Evolutionary conservation across 2,888 invertebrate species (phyloP), one percentile per base, ranked within the genome.

Genomic region (Tetragonisca angustula): DNA sequence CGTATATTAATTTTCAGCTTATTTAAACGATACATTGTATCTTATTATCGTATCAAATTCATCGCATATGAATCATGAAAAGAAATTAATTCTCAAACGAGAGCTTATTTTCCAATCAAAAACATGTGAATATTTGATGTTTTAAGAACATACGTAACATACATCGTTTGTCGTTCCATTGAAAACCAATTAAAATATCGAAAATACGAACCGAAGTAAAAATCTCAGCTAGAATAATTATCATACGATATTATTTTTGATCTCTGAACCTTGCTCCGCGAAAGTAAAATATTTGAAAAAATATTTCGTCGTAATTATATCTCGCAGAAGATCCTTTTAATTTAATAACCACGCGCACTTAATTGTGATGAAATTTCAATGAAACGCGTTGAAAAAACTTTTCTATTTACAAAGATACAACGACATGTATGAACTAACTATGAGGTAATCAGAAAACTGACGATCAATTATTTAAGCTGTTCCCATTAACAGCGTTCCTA

Each of bases 401-500:
- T n/a, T 2, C 6, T 24, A 19, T 74, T 54, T 21, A 21, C n/a
- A 19, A 50, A 13, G 5, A 19, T 27, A 36, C 36, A 19, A 11
- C 24, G 43, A 59, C 19, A n/a, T n/a, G n/a, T 0, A 19, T 2
- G 11, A 17, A 9, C 52, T 43, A 43, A 3, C 15, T 5, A 19
- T 11, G 36, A 54, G 54, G 54, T 65, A 56, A 75, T 54, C 52
- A 52, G 24, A 52, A 74, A 64, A 49, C 64, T 74, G 62, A 19
- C 59, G 67, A 64, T 68, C 75, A 72, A 83, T 80, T 82, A 80
- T 82, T 80, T 71, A 74, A 79, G 54, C 75, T 50, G 76, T 68
- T 62, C 54, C 80, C 62, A 76, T 82, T 82, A 82, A 82, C 70
- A 49, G 21, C 67, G 32, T 56, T 32, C 68, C 56, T 56, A 70